phyloP scores from a whole-genome alignment of 2,797 vertebrate genomes.

The Lithobates pipiens region DNA sequence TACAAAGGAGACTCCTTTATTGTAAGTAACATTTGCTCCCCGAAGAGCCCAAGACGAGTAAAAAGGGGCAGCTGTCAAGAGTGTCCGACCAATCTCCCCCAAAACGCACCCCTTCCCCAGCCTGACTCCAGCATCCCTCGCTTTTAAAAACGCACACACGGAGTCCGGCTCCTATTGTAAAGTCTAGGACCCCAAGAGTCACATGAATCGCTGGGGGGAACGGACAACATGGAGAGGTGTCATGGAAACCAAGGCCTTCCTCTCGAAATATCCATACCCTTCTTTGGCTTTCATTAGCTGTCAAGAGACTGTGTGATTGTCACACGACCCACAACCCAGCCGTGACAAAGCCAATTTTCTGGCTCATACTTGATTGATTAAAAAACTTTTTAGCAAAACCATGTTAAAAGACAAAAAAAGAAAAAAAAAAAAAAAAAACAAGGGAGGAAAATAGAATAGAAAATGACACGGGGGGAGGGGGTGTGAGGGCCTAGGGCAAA shows the following conservation, averaged over 20 bases:
- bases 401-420: conserved; percentile 93
- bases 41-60: conserved; percentile 75
- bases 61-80: conserved; percentile 83
- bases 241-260: conserved; percentile 95
- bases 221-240: conserved; percentile 87
- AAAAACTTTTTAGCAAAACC: conserved; percentile 99
- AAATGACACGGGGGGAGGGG: conserved; percentile 79
- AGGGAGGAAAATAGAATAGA: conserved; percentile 66
- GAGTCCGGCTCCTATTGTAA: conserved; percentile 78
- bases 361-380: conserved; percentile 99
- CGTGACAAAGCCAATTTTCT: conserved; percentile 99
- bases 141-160: conserved; percentile 58
- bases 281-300: conserved; percentile 83
- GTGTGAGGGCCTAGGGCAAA: conserved; percentile 74
- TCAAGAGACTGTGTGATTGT: conserved; percentile 91
- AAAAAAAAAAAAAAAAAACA: conserved; percentile 75
- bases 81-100: conserved; percentile 72
- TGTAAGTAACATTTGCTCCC: conserved; percentile 77
- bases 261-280: conserved; percentile 90
- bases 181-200: conserved; percentile 79
- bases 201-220: conserved; percentile 82
- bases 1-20: conserved; percentile 73
- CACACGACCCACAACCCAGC: conserved; percentile 90
- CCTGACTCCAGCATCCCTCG: conserved; percentile 81
- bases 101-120: conserved; percentile 45